Base-by-base conservation (phyloP, 2,888 invertebrate species). In the Pocota personata region DNA sequence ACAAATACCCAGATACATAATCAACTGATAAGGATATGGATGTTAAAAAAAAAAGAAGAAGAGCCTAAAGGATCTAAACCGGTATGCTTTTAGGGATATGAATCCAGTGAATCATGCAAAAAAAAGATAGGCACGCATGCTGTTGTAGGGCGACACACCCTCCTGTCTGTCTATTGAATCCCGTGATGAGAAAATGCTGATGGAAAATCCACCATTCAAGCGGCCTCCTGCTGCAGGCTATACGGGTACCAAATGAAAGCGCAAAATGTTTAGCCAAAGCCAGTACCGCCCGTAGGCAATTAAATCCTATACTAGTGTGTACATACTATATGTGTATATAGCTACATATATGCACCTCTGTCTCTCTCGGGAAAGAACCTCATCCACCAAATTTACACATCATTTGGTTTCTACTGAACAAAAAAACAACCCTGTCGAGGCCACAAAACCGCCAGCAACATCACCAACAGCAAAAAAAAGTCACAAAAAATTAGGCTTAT, bases 1-100 rank as follows among this genome's bases (percentile, higher is more conserved):
- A 66, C 77, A 82, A 82, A 82, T 82, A 82, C 64, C 82, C 40
- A 82, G 77, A 77, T 58, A 77, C 64, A 72, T 77, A 77, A 82
- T 77, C 64, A 82, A 82, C 82, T 82, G 77, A 82, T 64, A 82
- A 77, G 77, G 52, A 71, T 72, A 57, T 60, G 50, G 57, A 82
- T 72, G 32, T 48, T 21, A 40, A 52, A n/a, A n/a, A n/a, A n/a
- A n/a, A n/a, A n/a, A n/a, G n/a, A n/a, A 27, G 8, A n/a, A 40
- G 3, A 14, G 73, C 50, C 77, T 58, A 64, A 71, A 71, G 77
- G 40, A 35, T 66, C 58, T 66, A 71, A 82, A 58, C 64, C 69
- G 71, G 77, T 76, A 82, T 52, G 80, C 67, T 82, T 82, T 82
- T 55, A 69, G 80, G 55, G 69, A 82, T 76, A 67, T 69, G 69